A percentile compares a stretch with the other conserved stretches of the same genome.
These are phyloP conservation scores for Pygocentrus nattereri DNA, from an alignment of 2,797 vertebrate genomes.

Conservation along the genomic window DNA sequence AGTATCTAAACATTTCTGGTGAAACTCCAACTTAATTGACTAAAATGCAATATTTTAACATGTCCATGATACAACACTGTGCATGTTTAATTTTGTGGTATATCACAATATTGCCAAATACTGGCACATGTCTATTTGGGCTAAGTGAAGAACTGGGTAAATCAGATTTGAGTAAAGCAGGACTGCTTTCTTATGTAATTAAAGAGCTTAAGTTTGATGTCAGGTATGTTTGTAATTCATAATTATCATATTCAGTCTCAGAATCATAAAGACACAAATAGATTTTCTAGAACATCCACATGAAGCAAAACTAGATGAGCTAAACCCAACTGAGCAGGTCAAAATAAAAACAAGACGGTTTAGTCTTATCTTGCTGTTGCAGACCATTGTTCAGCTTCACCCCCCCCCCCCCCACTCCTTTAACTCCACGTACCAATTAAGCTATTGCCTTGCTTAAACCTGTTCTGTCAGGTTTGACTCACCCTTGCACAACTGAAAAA, in stretches of 20 bases:
- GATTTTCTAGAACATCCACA: neutral
- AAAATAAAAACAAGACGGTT: neutral
- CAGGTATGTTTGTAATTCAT: neutral
- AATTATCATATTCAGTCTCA: too few relatives aligned
- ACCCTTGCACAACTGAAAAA: neutral
- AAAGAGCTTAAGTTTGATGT: neutral
- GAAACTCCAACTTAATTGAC: too few relatives aligned
- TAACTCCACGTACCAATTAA: neutral
- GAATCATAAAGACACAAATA: neutral
- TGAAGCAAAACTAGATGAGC: neutral
- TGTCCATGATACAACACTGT: too few relatives aligned
- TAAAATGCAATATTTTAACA: too few relatives aligned
- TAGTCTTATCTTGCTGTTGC: neutral
- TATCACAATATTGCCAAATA: too few relatives aligned
- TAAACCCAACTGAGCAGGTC: neutral
- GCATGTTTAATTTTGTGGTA: too few relatives aligned
- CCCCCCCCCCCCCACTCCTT: neutral
- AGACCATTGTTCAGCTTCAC: neutral
- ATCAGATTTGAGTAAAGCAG: neutral
- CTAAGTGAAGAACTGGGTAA: too few relatives aligned
- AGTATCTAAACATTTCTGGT: too few relatives aligned
- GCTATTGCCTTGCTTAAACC: neutral
- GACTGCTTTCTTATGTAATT: neutral
- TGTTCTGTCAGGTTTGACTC: neutral
- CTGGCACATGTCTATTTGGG: too few relatives aligned